Base-by-base conservation (phyloP, 2,113 vertebrate genomes). In the Bambusicola thoracicus region DNA sequence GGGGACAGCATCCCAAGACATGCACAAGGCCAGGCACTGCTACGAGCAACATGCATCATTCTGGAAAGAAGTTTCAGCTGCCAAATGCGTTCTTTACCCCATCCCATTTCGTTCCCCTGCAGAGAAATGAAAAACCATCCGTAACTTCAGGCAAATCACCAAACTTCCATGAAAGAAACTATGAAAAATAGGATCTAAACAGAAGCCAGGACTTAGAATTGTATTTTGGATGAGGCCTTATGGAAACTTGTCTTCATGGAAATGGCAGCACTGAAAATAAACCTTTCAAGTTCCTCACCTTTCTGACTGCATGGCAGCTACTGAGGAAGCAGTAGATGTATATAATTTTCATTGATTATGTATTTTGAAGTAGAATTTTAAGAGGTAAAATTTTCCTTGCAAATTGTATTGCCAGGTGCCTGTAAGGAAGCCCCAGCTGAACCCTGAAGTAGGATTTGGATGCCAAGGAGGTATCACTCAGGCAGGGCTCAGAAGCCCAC, bases 31-130 rank as follows among this genome's bases (percentile, higher is more conserved):
- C 76, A 89, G 69, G 73, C n/a, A n/a, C n/a, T 49, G 61, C 55
- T 86, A 32, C 29, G 51, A 51, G 55, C 17, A 2, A 0, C 8
- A 5, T 18, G 20, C 32, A 70, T 1, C 17, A 11, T 68, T 80
- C 92, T 76, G 85, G 62, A 91, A 91, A 81, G 32, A 78, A 79
- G 30, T 38, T 89, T 40, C 74, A 63, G 25, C 58, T 79, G 78
- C 78, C 74, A 89, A 73, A 15, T 13, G 56, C 21, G 48, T 76
- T 66, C 29, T 76, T 66, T 66, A 79, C n/a, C 30, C 44, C 34
- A 55, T 34, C 19, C 66, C 48, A 36, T 68, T 87, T 85, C 48
- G 51, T 87, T 75, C 70, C 82, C 12, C n/a, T 62, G 40, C 20
- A 80, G 72, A 69, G 68, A 89, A 85, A 76, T 36, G 5, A 89